These are phyloP conservation scores for Pungitius pungitius DNA, from an alignment of 2,113 vertebrate species.

Conservation along the genomic window DNA sequence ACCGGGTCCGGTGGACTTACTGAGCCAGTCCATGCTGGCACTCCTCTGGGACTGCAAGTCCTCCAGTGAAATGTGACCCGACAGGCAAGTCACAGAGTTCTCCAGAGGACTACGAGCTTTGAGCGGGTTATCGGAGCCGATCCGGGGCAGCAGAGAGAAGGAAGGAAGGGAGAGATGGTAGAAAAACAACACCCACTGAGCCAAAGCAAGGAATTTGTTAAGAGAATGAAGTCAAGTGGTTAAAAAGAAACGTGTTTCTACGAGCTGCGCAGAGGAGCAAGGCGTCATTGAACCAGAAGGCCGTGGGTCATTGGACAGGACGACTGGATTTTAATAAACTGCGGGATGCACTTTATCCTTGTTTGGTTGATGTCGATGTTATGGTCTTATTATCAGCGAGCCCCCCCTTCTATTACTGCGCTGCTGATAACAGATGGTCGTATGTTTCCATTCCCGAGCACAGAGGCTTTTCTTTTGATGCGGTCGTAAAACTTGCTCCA, in stretches of 20 bases:
- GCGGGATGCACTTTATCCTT: conserved; percentile 31
- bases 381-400: neutral
- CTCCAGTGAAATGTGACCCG: conserved; percentile 86
- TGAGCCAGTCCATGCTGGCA: conserved; percentile 95
- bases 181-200: conserved; percentile 37
- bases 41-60: conserved; percentile 86
- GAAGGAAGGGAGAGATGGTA: conserved; percentile 46
- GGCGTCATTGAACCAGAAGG: neutral
- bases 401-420: conserved; percentile 4
- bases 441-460: neutral
- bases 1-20: conserved; percentile 83
- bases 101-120: conserved; percentile 93
- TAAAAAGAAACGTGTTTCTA: neutral
- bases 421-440: conserved; percentile 14
- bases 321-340: neutral
- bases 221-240: conserved; percentile 25
- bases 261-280: conserved; percentile 7
- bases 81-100: conserved; percentile 93
- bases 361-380: neutral
- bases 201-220: conserved; percentile 66
- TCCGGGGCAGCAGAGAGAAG: conserved; percentile 53
- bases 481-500: neutral
- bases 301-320: conserved; percentile 43
- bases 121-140: conserved; percentile 59
- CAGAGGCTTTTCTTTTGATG: conserved; percentile 6